A percentile compares a stretch with the other conserved stretches of the same genome.
Evolutionary conservation across 2,113 vertebrate genomes (phyloP).

Genomic region (Petrocephalus zakoni): DNA sequence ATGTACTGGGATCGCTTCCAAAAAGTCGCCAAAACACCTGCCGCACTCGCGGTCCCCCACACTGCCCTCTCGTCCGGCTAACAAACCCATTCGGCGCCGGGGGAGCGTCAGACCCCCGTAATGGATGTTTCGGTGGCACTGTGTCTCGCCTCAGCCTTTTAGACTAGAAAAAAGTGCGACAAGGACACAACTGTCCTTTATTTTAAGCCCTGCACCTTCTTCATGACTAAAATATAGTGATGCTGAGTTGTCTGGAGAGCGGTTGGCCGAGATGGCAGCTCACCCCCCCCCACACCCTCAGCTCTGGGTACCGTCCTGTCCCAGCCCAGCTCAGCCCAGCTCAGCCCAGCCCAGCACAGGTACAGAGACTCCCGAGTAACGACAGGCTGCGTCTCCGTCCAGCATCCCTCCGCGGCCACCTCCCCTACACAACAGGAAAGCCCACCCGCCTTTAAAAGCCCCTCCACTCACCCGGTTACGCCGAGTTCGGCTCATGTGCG

Average conservation of each 20-base stretch:
- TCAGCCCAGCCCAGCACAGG: neutral
- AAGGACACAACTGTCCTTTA: conserved; percentile 30
- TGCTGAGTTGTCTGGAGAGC: neutral
- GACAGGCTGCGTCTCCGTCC: conserved; percentile 32
- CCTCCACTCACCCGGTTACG: conserved; percentile 65
- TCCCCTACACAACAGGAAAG: neutral
- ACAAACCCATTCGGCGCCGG: neutral
- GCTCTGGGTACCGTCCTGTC: neutral
- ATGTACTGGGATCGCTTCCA: neutral
- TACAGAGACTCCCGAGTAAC: neutral
- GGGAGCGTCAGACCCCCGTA: neutral
- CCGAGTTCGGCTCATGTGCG: conserved; percentile 54
- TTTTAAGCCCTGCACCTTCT: conserved; percentile 32
- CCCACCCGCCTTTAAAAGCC: conserved; percentile 1
- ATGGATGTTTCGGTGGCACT: neutral
- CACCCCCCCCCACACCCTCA: neutral
- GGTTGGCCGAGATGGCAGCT: neutral
- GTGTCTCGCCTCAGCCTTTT: neutral
- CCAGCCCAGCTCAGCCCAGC: neutral
- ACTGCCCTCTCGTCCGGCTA: neutral
- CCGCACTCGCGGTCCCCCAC: neutral
- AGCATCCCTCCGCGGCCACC: conserved; percentile 7
- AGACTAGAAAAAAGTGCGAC: conserved; percentile 10
- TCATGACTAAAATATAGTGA: conserved; percentile 18
- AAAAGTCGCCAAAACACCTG: neutral